Percentiles rank a stretch among this genome's conserved stretches.
These are phyloP conservation scores for Eclectus roratus DNA, from an alignment of 2,113 vertebrate species.

Conservation along the genomic window DNA sequence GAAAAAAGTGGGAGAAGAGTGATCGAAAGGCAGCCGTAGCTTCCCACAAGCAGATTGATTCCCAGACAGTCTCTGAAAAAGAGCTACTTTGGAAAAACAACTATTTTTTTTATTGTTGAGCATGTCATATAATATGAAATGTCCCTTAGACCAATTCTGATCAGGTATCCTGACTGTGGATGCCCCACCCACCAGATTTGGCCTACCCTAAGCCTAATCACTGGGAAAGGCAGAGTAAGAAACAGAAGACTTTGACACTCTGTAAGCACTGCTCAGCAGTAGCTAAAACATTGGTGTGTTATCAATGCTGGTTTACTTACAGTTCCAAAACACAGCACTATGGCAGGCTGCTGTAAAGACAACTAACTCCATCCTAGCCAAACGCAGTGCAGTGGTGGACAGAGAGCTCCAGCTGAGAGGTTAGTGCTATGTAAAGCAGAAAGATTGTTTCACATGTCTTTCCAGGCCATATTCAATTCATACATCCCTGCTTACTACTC, in stretches of 20 bases:
- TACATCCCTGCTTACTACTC: neutral
- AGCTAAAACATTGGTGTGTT: neutral
- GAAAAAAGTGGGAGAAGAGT: fast-evolving
- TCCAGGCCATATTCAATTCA: neutral
- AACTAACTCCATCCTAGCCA: neutral
- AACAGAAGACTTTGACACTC: neutral
- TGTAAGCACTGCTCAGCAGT: neutral
- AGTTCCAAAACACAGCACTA: neutral
- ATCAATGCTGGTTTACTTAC: neutral
- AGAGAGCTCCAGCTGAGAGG: neutral
- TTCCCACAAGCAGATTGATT: neutral
- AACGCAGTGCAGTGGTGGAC: neutral
- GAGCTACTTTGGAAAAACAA: neutral
- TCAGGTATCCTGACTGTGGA: neutral
- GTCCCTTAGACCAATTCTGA: neutral
- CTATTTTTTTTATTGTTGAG: neutral
- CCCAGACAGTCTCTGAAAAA: neutral
- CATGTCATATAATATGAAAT: neutral
- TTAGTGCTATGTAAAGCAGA: neutral
- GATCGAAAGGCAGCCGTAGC: neutral
- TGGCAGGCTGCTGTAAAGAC: neutral
- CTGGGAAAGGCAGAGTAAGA: neutral
- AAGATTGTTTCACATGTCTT: neutral
- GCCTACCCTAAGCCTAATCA: neutral
- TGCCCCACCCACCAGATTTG: fast-evolving